Evolutionary conservation across 2,797 vertebrate species (phyloP).

Genomic region (Platalea minor): DNA sequence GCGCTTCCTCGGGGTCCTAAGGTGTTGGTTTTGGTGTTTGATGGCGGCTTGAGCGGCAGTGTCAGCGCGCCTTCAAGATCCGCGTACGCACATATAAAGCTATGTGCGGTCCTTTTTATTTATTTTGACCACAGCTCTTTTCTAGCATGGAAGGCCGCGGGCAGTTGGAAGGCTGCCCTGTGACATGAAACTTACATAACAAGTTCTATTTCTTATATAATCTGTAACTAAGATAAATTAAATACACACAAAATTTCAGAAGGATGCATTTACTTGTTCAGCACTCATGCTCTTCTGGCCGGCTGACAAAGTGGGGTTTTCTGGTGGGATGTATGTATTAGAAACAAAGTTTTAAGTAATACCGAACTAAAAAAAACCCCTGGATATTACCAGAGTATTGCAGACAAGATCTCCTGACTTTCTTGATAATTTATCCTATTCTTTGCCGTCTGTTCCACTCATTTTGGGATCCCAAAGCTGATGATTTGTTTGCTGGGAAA

Average conservation of each 20-base stretch:
- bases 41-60: background rate
- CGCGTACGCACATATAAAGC: rapidly evolving
- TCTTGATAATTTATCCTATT: background rate
- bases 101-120: background rate
- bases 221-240: background rate
- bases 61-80: background rate
- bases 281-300: background rate
- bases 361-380: background rate
- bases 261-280: background rate
- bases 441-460: background rate
- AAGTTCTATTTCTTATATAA: background rate
- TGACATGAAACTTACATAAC: rapidly evolving
- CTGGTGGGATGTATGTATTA: background rate
- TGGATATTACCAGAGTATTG: background rate
- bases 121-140: background rate
- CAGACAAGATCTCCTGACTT: background rate
- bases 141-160: background rate
- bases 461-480: background rate
- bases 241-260: background rate
- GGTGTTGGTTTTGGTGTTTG: rapidly evolving
- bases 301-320: background rate
- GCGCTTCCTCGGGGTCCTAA: no score
- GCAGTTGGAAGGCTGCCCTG: background rate
- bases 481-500: background rate
- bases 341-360: background rate